Evolutionary conservation across 92 coral and sea anemone genomes (phyloP).

Genomic region (Siderastrea siderea): DNA sequence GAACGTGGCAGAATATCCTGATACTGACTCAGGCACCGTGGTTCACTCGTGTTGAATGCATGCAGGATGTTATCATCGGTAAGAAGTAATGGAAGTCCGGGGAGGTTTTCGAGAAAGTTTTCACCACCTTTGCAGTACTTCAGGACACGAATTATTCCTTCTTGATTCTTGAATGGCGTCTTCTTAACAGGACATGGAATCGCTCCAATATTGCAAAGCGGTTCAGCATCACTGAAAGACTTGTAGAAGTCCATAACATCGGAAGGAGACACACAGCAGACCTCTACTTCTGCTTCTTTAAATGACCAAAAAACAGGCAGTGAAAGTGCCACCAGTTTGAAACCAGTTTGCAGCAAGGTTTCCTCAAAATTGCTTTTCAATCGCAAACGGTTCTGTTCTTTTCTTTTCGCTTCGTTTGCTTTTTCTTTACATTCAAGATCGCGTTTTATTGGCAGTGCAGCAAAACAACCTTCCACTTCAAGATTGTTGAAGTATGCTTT

Average conservation of each 20-base stretch:
- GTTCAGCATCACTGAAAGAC: conserved; percentile 27
- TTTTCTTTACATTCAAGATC: neutral
- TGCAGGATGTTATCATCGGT: conserved; percentile 77
- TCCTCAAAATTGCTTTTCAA: conserved; percentile 2
- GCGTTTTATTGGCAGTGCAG: neutral
- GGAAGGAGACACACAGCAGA: conserved; percentile 47
- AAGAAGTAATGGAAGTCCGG: conserved; percentile 88
- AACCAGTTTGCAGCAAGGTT: conserved; percentile 62
- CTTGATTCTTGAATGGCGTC: conserved; percentile 43
- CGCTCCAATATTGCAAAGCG: conserved; percentile 48
- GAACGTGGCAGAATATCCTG: conserved; percentile 65
- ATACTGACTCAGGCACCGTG: conserved; percentile 57
- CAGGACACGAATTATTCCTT: conserved; percentile 41
- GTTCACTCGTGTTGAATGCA: conserved; percentile 18
- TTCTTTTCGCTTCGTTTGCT: neutral
- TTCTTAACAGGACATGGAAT: conserved; percentile 48
- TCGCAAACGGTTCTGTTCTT: neutral
- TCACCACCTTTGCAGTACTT: conserved; percentile 74
- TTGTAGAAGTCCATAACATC: conserved; percentile 65
- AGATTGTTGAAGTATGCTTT: conserved; percentile 62
- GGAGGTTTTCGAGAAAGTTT: conserved; percentile 62
- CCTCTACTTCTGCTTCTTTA: conserved; percentile 42
- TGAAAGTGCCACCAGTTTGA: conserved; percentile 73
- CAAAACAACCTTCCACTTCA: neutral
- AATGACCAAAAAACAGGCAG: conserved; percentile 33